Conservation (phyloP, 2,113 vertebrate genomes). For the Merops nubicus region DNA sequence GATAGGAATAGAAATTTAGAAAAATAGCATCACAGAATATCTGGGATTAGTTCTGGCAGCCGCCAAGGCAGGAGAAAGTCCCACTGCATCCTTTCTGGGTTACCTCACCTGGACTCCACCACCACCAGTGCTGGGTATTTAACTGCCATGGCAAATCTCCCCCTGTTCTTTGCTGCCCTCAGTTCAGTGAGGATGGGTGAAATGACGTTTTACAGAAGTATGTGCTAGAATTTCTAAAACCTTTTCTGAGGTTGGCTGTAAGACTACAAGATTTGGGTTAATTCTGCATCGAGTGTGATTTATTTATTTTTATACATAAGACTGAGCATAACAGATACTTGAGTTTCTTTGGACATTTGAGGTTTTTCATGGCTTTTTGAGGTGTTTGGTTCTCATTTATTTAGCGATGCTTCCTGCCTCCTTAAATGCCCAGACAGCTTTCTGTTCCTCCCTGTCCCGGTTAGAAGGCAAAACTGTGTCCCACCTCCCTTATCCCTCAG, state of each 20-base stretch:
- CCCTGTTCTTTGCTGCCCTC: not conserved
- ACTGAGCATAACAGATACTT: fast-evolving
- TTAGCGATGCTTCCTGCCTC: not conserved
- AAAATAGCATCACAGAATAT: too few relatives aligned
- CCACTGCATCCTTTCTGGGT: not conserved
- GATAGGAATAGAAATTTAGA: not conserved
- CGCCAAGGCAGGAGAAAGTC: not conserved
- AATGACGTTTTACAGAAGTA: not conserved
- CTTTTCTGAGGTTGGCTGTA: not conserved
- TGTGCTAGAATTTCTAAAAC: not conserved
- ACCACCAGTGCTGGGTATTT: fast-evolving
- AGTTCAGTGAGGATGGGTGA: fast-evolving
- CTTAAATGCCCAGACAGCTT: not conserved
- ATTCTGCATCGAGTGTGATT: not conserved
- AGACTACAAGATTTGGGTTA: not conserved
- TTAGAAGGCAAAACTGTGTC: too few relatives aligned
- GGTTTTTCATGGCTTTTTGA: not conserved
- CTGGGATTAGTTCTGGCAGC: not conserved
- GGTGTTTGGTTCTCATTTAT: not conserved
- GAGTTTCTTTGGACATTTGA: fast-evolving
- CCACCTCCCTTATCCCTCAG: too few relatives aligned
- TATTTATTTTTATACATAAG: not conserved
- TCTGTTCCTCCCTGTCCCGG: not conserved
- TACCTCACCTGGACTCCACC: not conserved
- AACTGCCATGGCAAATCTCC: fast-evolving